A percentile compares a stretch with the other conserved stretches of the same genome.
These are phyloP conservation scores for Cyphomyrus discorhynchus DNA, from an alignment of 2,113 vertebrate genomes.

Conservation along the genomic window DNA sequence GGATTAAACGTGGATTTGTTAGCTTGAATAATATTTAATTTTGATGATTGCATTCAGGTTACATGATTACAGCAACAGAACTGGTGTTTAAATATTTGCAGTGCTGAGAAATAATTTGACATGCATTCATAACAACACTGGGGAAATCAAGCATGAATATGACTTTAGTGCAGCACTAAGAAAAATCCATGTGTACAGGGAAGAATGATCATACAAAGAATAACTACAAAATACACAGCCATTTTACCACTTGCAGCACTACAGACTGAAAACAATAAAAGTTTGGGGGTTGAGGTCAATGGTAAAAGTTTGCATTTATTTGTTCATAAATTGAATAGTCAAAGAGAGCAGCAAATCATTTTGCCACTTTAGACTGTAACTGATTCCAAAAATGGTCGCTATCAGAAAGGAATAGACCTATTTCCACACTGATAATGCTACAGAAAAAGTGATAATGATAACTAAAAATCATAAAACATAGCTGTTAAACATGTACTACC, in stretches of 20 bases:
- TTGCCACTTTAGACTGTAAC: background rate
- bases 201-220: background rate
- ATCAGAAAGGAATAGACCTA: background rate
- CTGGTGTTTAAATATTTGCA: slow-evolving; percentile 2
- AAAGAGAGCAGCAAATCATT: background rate
- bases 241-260: background rate
- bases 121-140: slow-evolving; percentile 4
- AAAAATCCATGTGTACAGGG: background rate
- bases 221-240: background rate
- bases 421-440: background rate
- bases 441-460: background rate
- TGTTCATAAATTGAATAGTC: background rate
- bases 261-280: background rate
- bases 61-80: background rate
- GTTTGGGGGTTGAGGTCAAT: background rate
- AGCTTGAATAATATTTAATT: background rate
- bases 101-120: background rate
- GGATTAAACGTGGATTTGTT: background rate
- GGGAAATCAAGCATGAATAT: slow-evolving; percentile 3
- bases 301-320: background rate
- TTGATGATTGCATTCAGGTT: background rate
- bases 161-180: background rate
- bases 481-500: background rate
- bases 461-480: background rate
- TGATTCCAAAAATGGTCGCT: background rate